Base-by-base conservation (phyloP, 2,113 vertebrate species). In the Perca fluviatilis region DNA sequence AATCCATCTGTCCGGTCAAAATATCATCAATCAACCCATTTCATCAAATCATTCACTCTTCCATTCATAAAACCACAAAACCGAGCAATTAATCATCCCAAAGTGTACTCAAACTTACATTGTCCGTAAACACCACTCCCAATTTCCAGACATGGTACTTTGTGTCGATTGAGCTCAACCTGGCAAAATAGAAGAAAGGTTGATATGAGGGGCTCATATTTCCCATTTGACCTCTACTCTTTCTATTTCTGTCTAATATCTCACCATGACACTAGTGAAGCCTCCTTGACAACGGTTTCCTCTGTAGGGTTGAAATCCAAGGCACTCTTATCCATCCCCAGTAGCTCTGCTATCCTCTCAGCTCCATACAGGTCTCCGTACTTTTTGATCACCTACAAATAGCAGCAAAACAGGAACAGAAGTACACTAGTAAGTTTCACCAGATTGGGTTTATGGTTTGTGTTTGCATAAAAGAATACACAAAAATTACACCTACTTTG, bases 141-240 rank as follows among this genome's bases (percentile, higher is more conserved):
- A 99, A 89, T 90, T 99, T 99, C 98, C 98, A 99, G 73, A 98
- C 93, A 19, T 98, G 97, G 89, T 99, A 99, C 87, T 99, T 99
- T 27, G 97, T 98, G 89, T 99, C 98, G 30, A 97, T 95, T 68
- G 97, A 98, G 91, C 98, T 97, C 84, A 99, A 94, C 98, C 98
- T 99, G 89, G 71, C 71, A 79, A 93, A 51, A 1, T 90, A 86
- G 5, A 36, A 43, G 40, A 81, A 79, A 49, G 9, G 13, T 23
- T 56, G n/a, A 83, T 65, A 60, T 47, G 27, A 78, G n/a, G 19
- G 40, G 23, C 62, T 74, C n/a, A n/a, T 19, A 77, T 88, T 86
- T 87, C 80, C 40, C 16, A 10, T 51, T 77, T 79, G 64, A 83
- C 76, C 76, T 85, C 73, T 77, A 64, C 71, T 79, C 47, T 64